Percentiles rank a stretch among this genome's conserved stretches.
phyloP scores from a whole-genome alignment of 35 echinoderm and acorn worm genomes.

The Apostichopus californicus region DNA sequence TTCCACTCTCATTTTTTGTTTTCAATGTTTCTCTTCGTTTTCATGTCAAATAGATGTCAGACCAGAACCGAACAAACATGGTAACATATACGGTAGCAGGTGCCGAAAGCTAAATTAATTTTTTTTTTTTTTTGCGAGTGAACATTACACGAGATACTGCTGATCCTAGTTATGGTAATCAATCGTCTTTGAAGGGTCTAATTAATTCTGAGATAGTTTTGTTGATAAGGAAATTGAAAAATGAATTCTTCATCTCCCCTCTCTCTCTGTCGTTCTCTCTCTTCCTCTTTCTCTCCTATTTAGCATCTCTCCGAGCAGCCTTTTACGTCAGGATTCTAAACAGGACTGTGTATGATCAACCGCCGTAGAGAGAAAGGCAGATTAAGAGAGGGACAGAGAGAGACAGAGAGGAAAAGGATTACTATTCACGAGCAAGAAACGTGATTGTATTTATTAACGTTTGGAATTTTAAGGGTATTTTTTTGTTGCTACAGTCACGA shows the following conservation, averaged over 20 bases:
- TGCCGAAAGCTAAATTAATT: not conserved
- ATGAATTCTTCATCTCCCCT: not conserved
- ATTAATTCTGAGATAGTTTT: constrained; percentile 2
- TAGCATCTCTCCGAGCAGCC: too few species aligned
- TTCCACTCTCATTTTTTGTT: not conserved
- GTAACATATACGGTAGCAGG: not conserved
- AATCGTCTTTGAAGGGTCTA: constrained; percentile 4
- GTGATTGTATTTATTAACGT: too few species aligned
- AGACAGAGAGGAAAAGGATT: too few species aligned
- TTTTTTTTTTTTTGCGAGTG: not conserved
- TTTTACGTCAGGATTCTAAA: too few species aligned
- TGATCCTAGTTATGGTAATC: not conserved
- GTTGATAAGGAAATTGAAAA: constrained; percentile 5
- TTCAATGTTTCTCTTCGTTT: not conserved
- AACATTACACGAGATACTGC: not conserved
- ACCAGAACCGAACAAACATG: not conserved
- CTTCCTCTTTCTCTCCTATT: not conserved
- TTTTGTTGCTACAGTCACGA: too few species aligned
- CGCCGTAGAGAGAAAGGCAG: too few species aligned
- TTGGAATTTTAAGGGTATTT: too few species aligned
- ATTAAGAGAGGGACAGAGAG: too few species aligned
- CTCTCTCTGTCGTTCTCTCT: not conserved
- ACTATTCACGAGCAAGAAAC: too few species aligned
- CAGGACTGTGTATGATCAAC: too few species aligned
- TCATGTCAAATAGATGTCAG: not conserved